phyloP scores from a whole-genome alignment of 1,140 invertebrate species.

The Rhyacophila brunnea region DNA sequence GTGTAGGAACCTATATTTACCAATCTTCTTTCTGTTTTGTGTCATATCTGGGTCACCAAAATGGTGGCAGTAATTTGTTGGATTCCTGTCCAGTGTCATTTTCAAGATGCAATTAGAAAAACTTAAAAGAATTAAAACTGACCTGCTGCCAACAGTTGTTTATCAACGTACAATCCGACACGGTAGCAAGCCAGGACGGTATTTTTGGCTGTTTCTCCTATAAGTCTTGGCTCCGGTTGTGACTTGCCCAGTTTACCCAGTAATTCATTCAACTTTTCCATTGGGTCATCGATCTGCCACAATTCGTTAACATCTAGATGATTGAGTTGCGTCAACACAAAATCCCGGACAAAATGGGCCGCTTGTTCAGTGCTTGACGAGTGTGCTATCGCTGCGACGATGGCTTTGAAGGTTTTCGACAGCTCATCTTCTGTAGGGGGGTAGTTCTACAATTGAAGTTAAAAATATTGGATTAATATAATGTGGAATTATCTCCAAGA shows the following conservation, averaged over 20 bases:
- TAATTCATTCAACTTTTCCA: conserved; percentile 65
- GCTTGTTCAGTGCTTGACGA: conserved; percentile 62
- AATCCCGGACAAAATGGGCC: conserved; percentile 80
- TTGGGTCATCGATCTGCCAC: conserved; percentile 77
- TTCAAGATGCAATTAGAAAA: no score
- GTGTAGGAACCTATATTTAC: no score
- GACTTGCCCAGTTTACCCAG: conserved; percentile 50
- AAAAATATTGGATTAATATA: no score
- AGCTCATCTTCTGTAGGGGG: conserved; percentile 68
- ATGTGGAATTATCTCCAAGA: no score
- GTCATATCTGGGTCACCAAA: no score
- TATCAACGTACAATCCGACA: conserved; percentile 83
- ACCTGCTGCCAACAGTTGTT: conserved; percentile 80
- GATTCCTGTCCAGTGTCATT: no score
- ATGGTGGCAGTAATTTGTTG: no score
- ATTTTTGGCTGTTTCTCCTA: conserved; percentile 72
- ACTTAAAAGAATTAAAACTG: not conserved
- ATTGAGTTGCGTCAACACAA: conserved; percentile 77
- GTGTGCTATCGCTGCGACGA: conserved; percentile 73
- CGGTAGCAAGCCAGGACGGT: conserved; percentile 80
- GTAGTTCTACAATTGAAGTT: conserved; percentile 64
- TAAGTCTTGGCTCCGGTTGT: conserved; percentile 73
- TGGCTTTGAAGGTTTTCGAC: conserved; percentile 75
- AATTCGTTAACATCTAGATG: conserved; percentile 80
- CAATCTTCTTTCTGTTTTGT: no score